phyloP scores from a whole-genome alignment of 2,888 invertebrate genomes.

The Euclidia mi region DNA sequence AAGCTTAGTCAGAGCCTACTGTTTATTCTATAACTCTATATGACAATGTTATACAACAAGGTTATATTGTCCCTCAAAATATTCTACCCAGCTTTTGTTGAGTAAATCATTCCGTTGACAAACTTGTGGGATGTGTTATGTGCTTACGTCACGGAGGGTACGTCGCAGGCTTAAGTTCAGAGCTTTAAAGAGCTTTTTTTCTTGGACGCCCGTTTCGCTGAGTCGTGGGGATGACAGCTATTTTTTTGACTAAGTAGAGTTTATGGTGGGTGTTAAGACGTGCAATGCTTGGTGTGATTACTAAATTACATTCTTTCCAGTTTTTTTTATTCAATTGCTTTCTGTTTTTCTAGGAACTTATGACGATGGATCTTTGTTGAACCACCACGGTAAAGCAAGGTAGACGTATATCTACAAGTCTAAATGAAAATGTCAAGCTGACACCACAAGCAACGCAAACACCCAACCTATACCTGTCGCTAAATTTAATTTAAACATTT shows the following conservation, averaged over 20 bases:
- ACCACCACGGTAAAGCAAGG: no score
- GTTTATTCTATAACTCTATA: no score
- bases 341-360: no score
- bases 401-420: no score
- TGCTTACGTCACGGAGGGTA: constrained; percentile 9
- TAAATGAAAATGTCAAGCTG: no score
- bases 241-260: constrained; percentile 15
- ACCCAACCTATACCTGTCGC: no score
- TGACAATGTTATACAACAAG: background rate
- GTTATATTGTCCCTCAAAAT: background rate
- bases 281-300: background rate
- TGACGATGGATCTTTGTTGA: no score
- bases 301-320: no score
- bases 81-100: background rate
- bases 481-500: no score
- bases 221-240: constrained; percentile 7
- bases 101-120: constrained; percentile 17
- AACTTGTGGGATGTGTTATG: constrained; percentile 9
- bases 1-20: no score
- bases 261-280: constrained; percentile 8
- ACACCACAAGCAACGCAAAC: no score
- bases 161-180: constrained; percentile 10
- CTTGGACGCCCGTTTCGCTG: constrained; percentile 10
- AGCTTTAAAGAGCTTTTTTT: constrained; percentile 23
- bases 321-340: no score